These are phyloP conservation scores for Lagopus muta DNA, from an alignment of 2,113 vertebrate species.

Conservation along the genomic window DNA sequence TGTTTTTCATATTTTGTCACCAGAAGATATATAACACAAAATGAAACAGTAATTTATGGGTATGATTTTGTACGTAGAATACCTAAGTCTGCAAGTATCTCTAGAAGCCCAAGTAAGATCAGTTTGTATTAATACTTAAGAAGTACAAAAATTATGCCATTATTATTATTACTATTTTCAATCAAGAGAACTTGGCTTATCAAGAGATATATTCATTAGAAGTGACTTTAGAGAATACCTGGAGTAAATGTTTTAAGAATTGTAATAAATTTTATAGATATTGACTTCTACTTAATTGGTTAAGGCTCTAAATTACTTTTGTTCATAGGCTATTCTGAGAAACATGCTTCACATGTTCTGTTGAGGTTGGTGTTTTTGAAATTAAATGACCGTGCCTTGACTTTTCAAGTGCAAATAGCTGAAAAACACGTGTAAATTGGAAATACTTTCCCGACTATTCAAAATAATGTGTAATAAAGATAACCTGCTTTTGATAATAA, in stretches of 20 bases:
- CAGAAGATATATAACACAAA: not conserved
- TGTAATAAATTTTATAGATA: not conserved
- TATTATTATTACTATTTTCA: not conserved
- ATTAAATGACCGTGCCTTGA: not conserved
- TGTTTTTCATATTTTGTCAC: slow-evolving; percentile 38
- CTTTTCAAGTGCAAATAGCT: not conserved
- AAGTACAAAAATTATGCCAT: not conserved
- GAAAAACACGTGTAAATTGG: not conserved
- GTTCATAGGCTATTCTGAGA: not conserved
- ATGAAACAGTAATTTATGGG: slow-evolving; percentile 12
- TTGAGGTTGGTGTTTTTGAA: not conserved
- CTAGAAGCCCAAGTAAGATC: not conserved
- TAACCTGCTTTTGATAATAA: not conserved
- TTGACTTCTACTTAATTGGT: not conserved
- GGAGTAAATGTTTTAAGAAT: not conserved
- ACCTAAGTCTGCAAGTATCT: not conserved
- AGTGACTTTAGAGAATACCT: not conserved
- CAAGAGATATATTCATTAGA: not conserved
- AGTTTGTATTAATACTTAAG: not conserved
- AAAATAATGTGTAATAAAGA: not conserved
- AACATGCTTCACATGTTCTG: not conserved
- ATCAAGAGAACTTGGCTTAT: not conserved
- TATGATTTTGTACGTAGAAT: not conserved
- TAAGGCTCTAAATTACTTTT: not conserved
- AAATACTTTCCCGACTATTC: not conserved